These are phyloP conservation scores for Piezodorus guildinii DNA, from an alignment of 1,140 invertebrate genomes.

Conservation along the genomic window DNA sequence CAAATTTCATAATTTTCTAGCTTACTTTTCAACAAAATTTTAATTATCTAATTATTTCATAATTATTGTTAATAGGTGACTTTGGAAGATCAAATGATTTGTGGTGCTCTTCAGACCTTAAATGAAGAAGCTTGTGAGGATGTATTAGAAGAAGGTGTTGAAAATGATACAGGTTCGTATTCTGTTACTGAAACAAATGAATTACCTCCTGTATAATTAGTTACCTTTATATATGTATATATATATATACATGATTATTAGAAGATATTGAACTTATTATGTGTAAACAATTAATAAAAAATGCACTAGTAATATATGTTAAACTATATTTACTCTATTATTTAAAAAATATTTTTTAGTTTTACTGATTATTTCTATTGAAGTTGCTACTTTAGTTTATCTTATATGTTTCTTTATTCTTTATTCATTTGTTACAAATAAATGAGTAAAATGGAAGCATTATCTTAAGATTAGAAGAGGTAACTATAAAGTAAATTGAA, in stretches of 20 bases:
- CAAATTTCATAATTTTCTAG: no score
- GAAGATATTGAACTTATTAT: background rate
- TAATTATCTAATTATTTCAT: no score
- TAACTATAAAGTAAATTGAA: no score
- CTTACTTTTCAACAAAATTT: no score
- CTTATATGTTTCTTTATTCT: no score
- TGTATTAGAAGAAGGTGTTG: constrained; percentile 43
- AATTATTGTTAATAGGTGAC: constrained; percentile 53
- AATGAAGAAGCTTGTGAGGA: constrained; percentile 88
- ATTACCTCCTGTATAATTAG: background rate
- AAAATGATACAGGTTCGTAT: constrained; percentile 4
- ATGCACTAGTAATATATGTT: background rate
- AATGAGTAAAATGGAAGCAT: no score
- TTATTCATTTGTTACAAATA: no score
- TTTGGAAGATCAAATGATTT: constrained; percentile 87
- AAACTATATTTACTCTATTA: no score
- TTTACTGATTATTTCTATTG: no score
- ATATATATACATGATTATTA: background rate
- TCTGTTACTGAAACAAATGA: background rate
- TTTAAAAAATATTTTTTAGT: background rate
- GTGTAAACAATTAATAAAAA: background rate
- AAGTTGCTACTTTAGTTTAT: no score
- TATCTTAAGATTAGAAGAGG: no score
- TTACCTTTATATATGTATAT: background rate
- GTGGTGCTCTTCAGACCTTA: constrained; percentile 76